Percentiles rank a stretch among this genome's conserved stretches.
Evolutionary conservation across 2,113 vertebrate genomes (phyloP).

Genomic region (Silurus asotus): DNA sequence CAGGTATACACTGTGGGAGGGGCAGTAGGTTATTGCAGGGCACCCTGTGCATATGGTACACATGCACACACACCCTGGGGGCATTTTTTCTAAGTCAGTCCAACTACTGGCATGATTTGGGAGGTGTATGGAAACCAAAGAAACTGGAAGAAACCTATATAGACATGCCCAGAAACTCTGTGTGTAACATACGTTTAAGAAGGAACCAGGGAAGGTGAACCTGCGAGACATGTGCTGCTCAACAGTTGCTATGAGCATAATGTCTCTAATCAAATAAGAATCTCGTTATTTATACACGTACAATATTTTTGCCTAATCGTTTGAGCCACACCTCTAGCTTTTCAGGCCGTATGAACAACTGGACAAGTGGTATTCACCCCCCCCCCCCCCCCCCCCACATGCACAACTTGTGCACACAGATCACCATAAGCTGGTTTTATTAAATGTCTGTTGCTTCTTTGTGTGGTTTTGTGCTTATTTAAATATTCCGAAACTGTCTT

Average conservation of each 20-base stretch:
- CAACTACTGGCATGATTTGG: background rate
- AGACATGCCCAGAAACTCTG: background rate
- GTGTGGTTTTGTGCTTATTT: background rate
- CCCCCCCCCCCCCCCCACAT: background rate
- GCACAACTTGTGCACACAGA: background rate
- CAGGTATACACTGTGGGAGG: background rate
- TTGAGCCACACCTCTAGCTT: background rate
- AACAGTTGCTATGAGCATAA: background rate
- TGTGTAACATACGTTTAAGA: background rate
- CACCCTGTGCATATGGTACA: background rate
- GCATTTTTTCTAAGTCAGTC: background rate
- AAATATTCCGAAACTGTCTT: background rate
- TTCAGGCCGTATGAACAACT: background rate
- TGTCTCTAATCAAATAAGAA: background rate
- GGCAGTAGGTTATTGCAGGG: background rate
- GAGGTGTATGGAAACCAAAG: background rate
- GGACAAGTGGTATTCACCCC: background rate
- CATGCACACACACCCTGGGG: background rate
- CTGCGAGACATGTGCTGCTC: background rate
- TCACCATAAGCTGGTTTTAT: background rate
- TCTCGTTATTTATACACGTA: background rate
- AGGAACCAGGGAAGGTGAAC: background rate
- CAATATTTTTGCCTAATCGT: background rate
- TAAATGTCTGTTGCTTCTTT: background rate
- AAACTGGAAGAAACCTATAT: background rate